Evolutionary conservation across 2,113 vertebrate genomes (phyloP).

Genomic region (Cichladusa arquata): DNA sequence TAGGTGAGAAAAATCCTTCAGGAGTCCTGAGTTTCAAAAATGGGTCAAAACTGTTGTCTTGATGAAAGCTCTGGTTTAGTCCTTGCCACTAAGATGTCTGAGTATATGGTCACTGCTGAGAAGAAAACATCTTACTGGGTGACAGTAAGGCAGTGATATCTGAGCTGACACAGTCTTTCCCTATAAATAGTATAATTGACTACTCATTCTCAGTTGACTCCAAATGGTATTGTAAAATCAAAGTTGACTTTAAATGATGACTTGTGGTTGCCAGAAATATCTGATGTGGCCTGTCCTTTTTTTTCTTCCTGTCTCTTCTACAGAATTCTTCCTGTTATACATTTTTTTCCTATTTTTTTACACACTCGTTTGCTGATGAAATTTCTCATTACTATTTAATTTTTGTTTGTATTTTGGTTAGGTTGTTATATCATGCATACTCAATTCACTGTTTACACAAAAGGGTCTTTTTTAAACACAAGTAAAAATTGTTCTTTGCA

Average conservation of each 20-base stretch:
- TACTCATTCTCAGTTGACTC: background rate
- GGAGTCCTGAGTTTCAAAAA: background rate
- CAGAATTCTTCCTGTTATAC: background rate
- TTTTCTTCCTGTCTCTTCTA: background rate
- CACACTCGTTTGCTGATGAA: background rate
- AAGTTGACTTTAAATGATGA: background rate
- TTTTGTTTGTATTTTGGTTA: background rate
- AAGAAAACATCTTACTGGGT: accelerated
- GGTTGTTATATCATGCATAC: background rate
- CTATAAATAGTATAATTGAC: background rate
- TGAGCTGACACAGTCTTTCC: background rate
- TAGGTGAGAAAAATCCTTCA: background rate
- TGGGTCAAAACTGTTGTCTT: background rate
- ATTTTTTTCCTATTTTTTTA: background rate
- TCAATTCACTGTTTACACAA: background rate
- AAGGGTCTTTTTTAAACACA: background rate
- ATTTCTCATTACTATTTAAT: background rate
- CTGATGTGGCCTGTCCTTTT: background rate
- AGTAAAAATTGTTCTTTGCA: background rate
- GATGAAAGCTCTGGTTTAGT: background rate
- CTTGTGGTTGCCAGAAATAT: background rate
- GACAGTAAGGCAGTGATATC: background rate
- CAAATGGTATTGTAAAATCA: background rate
- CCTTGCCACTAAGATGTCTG: background rate
- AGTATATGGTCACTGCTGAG: background rate